Percentiles rank a stretch among this genome's conserved stretches.
phyloP scores from a whole-genome alignment of 2,113 vertebrate species.

The Rhynchomys soricoides region DNA sequence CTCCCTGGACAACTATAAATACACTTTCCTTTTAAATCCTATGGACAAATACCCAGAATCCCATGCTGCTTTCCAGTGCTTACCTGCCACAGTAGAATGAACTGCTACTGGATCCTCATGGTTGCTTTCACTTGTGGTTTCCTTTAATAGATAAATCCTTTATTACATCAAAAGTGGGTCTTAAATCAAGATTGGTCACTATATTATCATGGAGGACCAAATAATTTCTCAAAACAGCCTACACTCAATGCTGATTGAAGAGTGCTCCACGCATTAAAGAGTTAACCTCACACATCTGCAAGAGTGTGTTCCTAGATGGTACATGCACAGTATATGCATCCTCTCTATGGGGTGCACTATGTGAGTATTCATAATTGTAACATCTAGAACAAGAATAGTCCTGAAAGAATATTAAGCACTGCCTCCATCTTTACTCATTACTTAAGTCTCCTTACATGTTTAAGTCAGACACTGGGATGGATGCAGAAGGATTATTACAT shows the following conservation, averaged over 20 bases:
- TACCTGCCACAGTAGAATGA: slow-evolving; percentile 11
- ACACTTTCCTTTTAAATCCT: not conserved
- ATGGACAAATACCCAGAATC: not conserved
- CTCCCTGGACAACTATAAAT: not conserved
- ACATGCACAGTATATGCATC: not conserved
- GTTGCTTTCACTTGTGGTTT: not conserved
- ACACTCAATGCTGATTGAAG: not conserved
- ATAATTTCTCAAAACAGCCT: slow-evolving; percentile 18
- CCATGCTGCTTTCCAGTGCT: not conserved
- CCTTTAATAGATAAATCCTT: slow-evolving; percentile 57
- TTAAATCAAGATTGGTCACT: not conserved
- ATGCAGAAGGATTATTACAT: not conserved
- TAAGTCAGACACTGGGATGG: not conserved
- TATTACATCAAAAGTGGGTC: slow-evolving; percentile 10
- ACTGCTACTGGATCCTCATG: not conserved
- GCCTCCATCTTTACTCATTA: not conserved
- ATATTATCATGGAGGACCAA: not conserved
- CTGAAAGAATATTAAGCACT: not conserved
- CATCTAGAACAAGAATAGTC: not conserved
- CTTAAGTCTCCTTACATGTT: not conserved
- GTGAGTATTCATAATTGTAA: not conserved
- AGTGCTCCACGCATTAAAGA: not conserved
- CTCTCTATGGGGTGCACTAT: not conserved
- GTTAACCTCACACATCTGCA: not conserved
- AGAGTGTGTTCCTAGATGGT: not conserved